Evolutionary conservation across 2,113 vertebrate genomes (phyloP), one percentile per base, ranked within the genome.

Genomic region (Sinocyclocheilus maitianheensis): DNA sequence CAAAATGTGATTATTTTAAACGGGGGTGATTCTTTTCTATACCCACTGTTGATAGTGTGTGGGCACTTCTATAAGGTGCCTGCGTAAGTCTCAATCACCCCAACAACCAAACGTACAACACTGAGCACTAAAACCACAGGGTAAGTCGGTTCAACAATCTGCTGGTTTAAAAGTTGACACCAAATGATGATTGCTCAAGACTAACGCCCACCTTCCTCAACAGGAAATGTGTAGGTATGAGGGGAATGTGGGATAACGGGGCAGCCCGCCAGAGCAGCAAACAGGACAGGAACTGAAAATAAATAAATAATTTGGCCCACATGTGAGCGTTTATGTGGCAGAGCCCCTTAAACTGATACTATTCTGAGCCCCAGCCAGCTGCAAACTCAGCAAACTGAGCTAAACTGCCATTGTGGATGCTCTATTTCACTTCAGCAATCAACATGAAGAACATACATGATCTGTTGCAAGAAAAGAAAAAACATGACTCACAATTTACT

Each of bases 181-280:
- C 9, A 43, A 37, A 12, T 24, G 71, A 4, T 22, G 60, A 11
- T 77, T 85, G n/a, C 63, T 72, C 74, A 85, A 53, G 84, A 14
- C 37, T 14, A 51, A 85, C 69, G 55, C 81, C 74, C 43, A 84
- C 76, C 40, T 81, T 76, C 48, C 46, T 78, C 3, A 83, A 72
- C 20, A 84, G 81, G 80, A 90, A 84, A 69, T 74, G 43, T 9
- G 43, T 46, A 10, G 7, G 34, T 11, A 62, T 9, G 9, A n/a
- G 69, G 9, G 24, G 51, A 10, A 22, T 10, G 48, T 78, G 76
- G 34, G 10, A 74, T 22, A n/a, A 74, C 10, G 1, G 26, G 77
- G 5, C 67, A 55, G 53, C 53, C 46, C 3, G 30, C 3, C 10
- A 3, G 11, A 0, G 20, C 5, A 40, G 12, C 26, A 60, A 22